Percentiles rank a stretch among this genome's conserved stretches.
Conservation (phyloP, 2,113 vertebrate species). For the Elephantulus edwardii region DNA sequence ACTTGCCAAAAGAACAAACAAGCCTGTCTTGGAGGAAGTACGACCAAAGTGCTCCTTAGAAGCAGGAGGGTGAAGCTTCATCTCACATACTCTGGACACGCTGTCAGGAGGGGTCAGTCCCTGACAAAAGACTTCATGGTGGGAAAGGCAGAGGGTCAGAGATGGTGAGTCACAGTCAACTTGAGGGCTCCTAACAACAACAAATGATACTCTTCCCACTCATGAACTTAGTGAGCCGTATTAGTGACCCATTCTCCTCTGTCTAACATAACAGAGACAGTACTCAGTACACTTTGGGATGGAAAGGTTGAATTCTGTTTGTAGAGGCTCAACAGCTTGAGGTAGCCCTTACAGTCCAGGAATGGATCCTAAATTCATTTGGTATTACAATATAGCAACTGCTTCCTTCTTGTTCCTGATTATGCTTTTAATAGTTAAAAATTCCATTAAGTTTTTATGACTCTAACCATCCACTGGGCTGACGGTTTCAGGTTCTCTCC, state of each 20-base stretch:
- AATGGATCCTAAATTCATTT: not conserved
- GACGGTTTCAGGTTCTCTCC: conserved; percentile 14
- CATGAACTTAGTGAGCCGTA: not conserved
- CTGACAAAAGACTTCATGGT: too few relatives aligned
- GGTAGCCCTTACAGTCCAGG: conserved; percentile 13
- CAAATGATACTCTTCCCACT: not conserved
- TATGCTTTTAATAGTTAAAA: conserved; percentile 9
- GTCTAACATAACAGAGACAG: not conserved
- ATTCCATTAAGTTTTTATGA: too few relatives aligned
- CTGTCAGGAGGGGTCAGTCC: too few relatives aligned
- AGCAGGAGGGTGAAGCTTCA: too few relatives aligned
- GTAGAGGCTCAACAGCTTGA: not conserved
- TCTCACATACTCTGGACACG: too few relatives aligned
- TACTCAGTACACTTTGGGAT: not conserved
- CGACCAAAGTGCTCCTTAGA: too few relatives aligned
- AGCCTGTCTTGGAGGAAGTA: too few relatives aligned
- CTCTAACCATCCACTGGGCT: not conserved
- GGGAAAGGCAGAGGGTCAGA: too few relatives aligned
- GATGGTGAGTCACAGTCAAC: too few relatives aligned
- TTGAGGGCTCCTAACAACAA: too few relatives aligned
- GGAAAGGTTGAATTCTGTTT: conserved; percentile 44
- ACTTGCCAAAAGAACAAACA: too few relatives aligned
- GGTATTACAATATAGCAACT: conserved; percentile 9
- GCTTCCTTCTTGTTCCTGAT: conserved; percentile 4
- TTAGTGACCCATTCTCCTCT: not conserved